These are phyloP conservation scores for Motacilla tschutschensis DNA, from an alignment of 2,113 vertebrate species.

Conservation along the genomic window DNA sequence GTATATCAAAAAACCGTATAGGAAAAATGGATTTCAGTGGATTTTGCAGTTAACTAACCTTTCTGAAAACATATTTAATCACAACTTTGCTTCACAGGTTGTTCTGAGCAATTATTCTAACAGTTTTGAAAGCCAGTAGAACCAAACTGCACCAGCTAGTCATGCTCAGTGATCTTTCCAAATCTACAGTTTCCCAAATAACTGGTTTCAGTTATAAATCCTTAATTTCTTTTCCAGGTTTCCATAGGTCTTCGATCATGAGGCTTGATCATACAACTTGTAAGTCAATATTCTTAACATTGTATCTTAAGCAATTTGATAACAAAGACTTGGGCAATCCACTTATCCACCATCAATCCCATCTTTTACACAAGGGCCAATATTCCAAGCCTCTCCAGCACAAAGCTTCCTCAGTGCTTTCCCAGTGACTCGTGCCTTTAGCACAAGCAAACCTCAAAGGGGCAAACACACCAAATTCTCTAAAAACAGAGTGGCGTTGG, in stretches of 20 bases:
- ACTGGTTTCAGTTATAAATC: not conserved
- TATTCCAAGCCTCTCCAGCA: not conserved
- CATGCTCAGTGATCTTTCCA: not conserved
- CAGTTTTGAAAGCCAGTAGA: not conserved
- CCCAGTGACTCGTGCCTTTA: rapidly evolving
- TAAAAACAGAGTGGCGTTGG: not conserved
- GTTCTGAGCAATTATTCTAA: not conserved
- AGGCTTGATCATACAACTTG: not conserved
- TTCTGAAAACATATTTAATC: not conserved
- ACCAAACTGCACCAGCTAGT: not conserved
- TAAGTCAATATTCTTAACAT: not conserved
- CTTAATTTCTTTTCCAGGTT: not conserved
- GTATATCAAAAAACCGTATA: too few relatives aligned
- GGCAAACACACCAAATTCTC: not conserved
- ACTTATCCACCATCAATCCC: not conserved
- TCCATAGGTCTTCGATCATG: not conserved
- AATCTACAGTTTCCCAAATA: not conserved
- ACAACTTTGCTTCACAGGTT: not conserved
- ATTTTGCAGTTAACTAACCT: not conserved
- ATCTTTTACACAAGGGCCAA: not conserved
- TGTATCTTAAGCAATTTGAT: not conserved
- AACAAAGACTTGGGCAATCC: not conserved
- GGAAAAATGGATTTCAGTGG: not conserved
- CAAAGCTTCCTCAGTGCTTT: not conserved
- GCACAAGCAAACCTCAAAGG: not conserved